Percentiles rank a stretch among this genome's conserved stretches.
Conservation (phyloP, 2,113 vertebrate genomes). For the Otus sunia region DNA sequence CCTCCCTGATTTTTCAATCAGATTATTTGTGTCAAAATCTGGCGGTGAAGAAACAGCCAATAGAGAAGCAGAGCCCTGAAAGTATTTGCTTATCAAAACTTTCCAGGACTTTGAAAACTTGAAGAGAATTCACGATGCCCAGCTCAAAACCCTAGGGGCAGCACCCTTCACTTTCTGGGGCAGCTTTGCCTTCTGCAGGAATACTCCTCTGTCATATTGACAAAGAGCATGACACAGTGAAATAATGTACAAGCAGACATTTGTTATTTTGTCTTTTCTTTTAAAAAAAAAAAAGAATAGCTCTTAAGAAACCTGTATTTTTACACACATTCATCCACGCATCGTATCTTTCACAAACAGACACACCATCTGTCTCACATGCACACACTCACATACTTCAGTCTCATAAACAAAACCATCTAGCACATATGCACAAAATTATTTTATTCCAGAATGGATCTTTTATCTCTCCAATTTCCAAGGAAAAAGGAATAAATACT, state of each 20-base stretch:
- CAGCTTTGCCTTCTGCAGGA: constrained; percentile 36
- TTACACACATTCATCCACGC: constrained; percentile 28
- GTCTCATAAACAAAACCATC: constrained; percentile 53
- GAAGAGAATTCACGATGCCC: constrained; percentile 42
- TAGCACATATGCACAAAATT: constrained; percentile 39
- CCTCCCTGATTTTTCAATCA: constrained; percentile 86
- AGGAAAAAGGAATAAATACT: background rate
- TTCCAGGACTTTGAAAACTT: constrained; percentile 65
- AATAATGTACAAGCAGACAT: background rate
- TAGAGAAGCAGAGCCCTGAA: constrained; percentile 44
- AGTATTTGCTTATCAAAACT: constrained; percentile 82
- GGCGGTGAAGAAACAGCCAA: constrained; percentile 75
- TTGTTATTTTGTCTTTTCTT: background rate
- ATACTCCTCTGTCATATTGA: background rate
- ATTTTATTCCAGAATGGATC: constrained; percentile 52
- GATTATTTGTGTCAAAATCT: constrained; percentile 88
- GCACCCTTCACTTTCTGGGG: constrained; percentile 2
- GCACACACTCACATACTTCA: constrained; percentile 39
- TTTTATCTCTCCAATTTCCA: constrained; percentile 52
- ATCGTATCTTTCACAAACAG: constrained; percentile 47
- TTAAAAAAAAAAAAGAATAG: background rate
- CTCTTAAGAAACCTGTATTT: constrained; percentile 53
- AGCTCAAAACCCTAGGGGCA: constrained; percentile 7
- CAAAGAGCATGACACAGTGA: background rate
- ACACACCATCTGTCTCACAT: constrained; percentile 51